phyloP scores from a whole-genome alignment of 2,797 vertebrate species.

The Sciurus vulgaris region DNA sequence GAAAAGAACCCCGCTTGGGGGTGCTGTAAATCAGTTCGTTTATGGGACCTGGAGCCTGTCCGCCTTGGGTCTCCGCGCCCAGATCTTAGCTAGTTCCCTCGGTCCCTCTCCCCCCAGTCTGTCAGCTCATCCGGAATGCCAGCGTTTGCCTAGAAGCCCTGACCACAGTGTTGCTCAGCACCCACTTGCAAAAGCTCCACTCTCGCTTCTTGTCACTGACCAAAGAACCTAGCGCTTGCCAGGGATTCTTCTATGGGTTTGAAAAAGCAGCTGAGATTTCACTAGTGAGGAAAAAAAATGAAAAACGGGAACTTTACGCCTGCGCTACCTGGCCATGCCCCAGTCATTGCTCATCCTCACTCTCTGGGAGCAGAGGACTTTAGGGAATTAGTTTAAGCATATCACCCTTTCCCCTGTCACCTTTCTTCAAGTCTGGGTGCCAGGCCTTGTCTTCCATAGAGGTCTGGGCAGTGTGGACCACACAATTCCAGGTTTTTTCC shows the following conservation, averaged over 20 bases:
- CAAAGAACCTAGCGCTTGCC: background rate
- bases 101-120: too few species aligned
- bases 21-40: constrained; percentile 59
- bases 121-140: background rate
- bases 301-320: constrained; percentile 36
- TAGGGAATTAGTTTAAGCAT: background rate
- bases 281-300: background rate
- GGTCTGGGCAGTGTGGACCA: background rate
- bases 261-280: constrained; percentile 59
- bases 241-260: background rate
- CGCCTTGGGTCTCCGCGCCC: background rate
- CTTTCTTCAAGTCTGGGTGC: background rate
- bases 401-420: too few species aligned
- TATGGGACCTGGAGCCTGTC: background rate
- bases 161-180: background rate
- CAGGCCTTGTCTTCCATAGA: background rate
- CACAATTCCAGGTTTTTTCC: background rate
- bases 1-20: background rate
- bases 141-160: constrained; percentile 15
- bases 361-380: background rate
- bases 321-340: constrained; percentile 7
- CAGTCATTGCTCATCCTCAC: background rate
- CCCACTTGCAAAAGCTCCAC: background rate
- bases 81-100: background rate
- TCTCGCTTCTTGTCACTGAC: background rate